Evolutionary conservation across 1,140 invertebrate genomes (phyloP).

Genomic region (Schlechtendalia chinensis): DNA sequence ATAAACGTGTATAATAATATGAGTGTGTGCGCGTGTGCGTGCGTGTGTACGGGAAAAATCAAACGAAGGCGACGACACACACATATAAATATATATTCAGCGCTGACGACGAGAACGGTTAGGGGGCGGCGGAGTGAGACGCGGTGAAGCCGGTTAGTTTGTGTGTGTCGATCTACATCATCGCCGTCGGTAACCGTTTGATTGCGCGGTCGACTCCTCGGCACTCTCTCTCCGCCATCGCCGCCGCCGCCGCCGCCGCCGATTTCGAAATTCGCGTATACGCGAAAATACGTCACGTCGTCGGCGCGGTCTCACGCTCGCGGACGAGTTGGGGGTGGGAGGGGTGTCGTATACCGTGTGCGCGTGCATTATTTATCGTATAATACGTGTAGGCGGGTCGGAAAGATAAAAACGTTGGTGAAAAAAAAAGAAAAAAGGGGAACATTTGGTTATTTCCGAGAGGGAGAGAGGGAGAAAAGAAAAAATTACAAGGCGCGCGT

Average conservation of each 20-base stretch:
- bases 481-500: too few relatives aligned
- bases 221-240: not conserved
- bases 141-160: conserved; percentile 21
- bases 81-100: not conserved
- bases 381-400: too few relatives aligned
- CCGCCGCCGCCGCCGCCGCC: too few relatives aligned
- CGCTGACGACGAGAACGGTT: not conserved
- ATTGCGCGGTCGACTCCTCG: not conserved
- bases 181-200: conserved; percentile 6
- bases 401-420: too few relatives aligned
- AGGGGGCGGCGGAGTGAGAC: not conserved
- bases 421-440: not conserved
- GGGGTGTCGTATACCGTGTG: too few relatives aligned
- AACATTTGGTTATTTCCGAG: not conserved
- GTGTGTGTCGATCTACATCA: conserved; percentile 33
- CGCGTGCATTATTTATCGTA: too few relatives aligned
- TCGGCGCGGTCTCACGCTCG: too few relatives aligned
- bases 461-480: not conserved
- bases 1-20: not conserved
- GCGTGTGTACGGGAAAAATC: not conserved
- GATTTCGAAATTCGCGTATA: not conserved
- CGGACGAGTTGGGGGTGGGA: too few relatives aligned
- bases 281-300: not conserved
- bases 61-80: conserved; percentile 20
- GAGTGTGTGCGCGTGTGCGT: not conserved